These are phyloP conservation scores for Chrysopa pallens DNA, from an alignment of 1,140 invertebrate species.

Conservation along the genomic window DNA sequence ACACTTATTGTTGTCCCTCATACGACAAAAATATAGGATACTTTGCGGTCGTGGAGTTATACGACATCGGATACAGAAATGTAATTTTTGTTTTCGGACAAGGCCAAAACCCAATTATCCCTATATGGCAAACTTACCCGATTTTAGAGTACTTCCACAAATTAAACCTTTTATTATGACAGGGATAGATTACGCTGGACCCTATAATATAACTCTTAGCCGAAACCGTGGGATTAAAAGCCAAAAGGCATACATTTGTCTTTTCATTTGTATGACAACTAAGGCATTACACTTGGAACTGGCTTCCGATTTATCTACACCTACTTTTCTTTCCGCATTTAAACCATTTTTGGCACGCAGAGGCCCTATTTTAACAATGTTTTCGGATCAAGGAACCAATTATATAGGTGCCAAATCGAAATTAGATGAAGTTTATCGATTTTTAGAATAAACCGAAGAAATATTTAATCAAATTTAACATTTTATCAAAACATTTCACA, in stretches of 20 bases:
- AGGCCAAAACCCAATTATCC: background rate
- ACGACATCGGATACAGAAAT: too few relatives aligned
- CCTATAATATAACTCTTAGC: constrained; percentile 8
- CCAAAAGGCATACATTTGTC: constrained; percentile 11
- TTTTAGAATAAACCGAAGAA: too few relatives aligned
- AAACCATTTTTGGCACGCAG: constrained; percentile 13
- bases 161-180: constrained; percentile 9
- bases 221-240: constrained; percentile 4
- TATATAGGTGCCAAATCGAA: constrained; percentile 10
- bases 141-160: background rate
- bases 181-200: constrained; percentile 18
- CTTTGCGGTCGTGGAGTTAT: constrained; percentile 6
- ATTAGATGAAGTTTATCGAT: too few relatives aligned
- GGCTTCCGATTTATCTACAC: constrained; percentile 11
- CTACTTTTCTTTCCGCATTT: constrained; percentile 11
- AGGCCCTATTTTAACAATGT: constrained; percentile 7
- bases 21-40: constrained; percentile 12
- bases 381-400: constrained; percentile 16
- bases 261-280: constrained; percentile 6
- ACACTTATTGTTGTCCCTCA: constrained; percentile 4
- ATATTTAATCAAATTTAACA: too few relatives aligned
- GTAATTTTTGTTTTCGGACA: too few relatives aligned
- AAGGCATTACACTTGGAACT: constrained; percentile 17
- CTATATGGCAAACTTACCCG: background rate
- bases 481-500: too few relatives aligned